Percentiles rank a stretch among this genome's conserved stretches.
These are phyloP conservation scores for Chrysolina oricalcia DNA, from an alignment of 2,888 invertebrate genomes.

Conservation along the genomic window DNA sequence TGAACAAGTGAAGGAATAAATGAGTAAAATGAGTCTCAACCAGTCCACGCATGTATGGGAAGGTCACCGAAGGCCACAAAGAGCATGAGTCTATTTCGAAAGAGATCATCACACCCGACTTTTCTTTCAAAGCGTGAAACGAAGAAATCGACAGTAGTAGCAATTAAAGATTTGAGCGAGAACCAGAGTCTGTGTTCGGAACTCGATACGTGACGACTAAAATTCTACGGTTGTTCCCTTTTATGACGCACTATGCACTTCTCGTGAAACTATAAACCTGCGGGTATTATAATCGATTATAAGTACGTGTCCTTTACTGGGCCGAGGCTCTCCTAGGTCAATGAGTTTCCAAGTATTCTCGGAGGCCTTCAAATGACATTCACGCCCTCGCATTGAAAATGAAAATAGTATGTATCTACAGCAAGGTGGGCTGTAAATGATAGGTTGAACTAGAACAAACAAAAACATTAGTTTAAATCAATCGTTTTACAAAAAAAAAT, in stretches of 20 bases:
- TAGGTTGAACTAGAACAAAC: too few relatives aligned
- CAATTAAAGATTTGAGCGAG: background rate
- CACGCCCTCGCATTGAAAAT: background rate
- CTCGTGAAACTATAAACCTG: background rate
- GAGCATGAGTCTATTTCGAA: background rate
- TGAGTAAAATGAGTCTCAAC: too few relatives aligned
- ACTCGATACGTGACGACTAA: background rate
- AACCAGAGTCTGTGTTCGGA: background rate
- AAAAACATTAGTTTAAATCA: too few relatives aligned
- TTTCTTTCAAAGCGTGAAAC: background rate
- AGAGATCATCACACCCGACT: background rate
- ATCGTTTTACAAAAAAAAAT: too few relatives aligned
- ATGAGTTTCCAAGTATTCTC: background rate
- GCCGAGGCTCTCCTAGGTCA: background rate
- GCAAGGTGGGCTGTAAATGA: too few relatives aligned
- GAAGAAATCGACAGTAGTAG: background rate
- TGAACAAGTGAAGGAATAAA: too few relatives aligned
- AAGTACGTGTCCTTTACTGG: background rate
- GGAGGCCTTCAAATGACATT: constrained; percentile 12
- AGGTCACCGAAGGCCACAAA: background rate
- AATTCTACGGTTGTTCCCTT: constrained; percentile 7
- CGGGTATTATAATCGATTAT: background rate
- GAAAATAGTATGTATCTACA: background rate
- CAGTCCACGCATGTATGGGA: background rate
- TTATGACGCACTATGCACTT: background rate